Conservation (phyloP, 2,797 vertebrate genomes). For the Serranus cabrilla region DNA sequence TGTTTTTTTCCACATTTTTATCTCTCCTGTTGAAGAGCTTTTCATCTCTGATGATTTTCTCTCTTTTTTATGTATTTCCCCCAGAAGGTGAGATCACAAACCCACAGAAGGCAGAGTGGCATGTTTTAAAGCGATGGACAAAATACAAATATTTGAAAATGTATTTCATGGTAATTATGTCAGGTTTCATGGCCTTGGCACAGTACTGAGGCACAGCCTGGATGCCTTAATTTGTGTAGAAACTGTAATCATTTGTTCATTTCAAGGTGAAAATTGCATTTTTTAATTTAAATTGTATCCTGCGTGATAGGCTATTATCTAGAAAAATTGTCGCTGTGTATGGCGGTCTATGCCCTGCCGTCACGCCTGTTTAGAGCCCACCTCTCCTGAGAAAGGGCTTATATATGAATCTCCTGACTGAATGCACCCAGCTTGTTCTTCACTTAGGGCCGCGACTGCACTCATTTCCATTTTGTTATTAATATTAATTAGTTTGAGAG, state of each 20-base stretch:
- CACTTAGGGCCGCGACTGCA: constrained; percentile 80
- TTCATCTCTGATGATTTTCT: constrained; percentile 90
- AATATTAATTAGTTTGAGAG: constrained; percentile 91
- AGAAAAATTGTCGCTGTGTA: constrained; percentile 99
- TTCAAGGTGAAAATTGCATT: constrained; percentile 99
- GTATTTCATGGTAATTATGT: constrained; percentile 99
- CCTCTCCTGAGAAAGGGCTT: constrained; percentile 96
- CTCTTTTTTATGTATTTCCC: constrained; percentile 92
- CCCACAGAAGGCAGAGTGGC: constrained; percentile 90
- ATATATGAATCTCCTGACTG: constrained; percentile 91
- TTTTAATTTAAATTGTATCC: constrained; percentile 99
- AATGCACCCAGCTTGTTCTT: constrained; percentile 87
- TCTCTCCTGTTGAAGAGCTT: constrained; percentile 90
- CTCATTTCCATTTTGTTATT: constrained; percentile 89
- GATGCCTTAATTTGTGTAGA: constrained; percentile 99
- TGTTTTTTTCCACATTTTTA: constrained; percentile 90
- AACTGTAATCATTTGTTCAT: constrained; percentile 99
- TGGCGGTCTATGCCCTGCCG: constrained; percentile 92
- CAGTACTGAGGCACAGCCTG: constrained; percentile 98
- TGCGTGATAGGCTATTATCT: constrained; percentile 99
- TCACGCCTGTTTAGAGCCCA: constrained; percentile 95
- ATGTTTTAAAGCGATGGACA: constrained; percentile 96
- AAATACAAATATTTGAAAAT: constrained; percentile 99
- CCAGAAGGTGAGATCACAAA: constrained; percentile 94
- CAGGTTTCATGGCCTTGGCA: constrained; percentile 99